Evolutionary conservation across 2,888 invertebrate genomes (phyloP).

Genomic region (Dorcus hopei): DNA sequence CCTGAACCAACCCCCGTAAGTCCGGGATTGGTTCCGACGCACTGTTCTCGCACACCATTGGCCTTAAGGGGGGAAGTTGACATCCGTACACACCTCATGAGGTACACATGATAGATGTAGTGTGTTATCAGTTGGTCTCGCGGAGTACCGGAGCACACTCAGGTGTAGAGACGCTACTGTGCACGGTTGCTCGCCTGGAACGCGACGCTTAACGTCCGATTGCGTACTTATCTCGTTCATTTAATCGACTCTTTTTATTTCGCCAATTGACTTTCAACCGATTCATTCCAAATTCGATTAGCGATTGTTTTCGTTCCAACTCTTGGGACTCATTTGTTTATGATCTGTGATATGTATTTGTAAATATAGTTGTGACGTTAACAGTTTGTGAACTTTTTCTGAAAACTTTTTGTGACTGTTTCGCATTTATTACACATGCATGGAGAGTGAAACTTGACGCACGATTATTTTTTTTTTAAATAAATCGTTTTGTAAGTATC

Average conservation of each 20-base stretch:
- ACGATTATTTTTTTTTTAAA: not conserved
- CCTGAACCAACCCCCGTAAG: conserved; percentile 24
- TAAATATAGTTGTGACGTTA: too few species aligned
- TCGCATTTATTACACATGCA: not conserved
- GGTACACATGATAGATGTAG: conserved; percentile 42
- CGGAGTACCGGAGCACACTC: conserved; percentile 28
- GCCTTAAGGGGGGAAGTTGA: conserved; percentile 34
- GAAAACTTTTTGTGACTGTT: not conserved
- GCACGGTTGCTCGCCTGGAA: conserved; percentile 30
- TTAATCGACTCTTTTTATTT: conserved; percentile 27
- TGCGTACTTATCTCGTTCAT: conserved; percentile 22
- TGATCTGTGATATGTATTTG: too few species aligned
- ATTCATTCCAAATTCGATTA: conserved; percentile 10
- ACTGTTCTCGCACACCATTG: conserved; percentile 31
- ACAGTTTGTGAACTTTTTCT: too few species aligned
- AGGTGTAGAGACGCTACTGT: conserved; percentile 27
- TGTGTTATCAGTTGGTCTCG: conserved; percentile 39
- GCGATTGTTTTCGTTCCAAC: not conserved
- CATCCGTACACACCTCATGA: conserved; percentile 47
- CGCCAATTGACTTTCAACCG: conserved; percentile 24
- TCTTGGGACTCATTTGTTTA: not conserved
- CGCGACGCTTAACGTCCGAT: conserved; percentile 30
- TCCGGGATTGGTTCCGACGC: conserved; percentile 28
- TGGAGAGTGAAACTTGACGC: conserved; percentile 7
- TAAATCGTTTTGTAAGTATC: too few species aligned